Conservation (phyloP, 2,797 vertebrate genomes). For the Spea hammondii region DNA sequence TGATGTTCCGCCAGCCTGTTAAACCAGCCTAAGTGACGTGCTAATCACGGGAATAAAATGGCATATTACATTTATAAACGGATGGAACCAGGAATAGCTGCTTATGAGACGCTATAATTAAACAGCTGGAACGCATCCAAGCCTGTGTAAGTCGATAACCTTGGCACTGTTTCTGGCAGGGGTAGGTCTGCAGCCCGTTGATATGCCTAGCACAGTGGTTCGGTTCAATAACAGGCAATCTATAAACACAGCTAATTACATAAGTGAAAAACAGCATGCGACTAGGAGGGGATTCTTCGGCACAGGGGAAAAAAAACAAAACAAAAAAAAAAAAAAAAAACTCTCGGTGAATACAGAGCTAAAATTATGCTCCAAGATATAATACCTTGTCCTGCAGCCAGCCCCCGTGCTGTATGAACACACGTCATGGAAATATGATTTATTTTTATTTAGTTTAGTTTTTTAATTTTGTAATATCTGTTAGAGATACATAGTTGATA, state of each 20-base stretch:
- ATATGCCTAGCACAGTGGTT: slow-evolving; percentile 68
- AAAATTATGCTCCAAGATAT: slow-evolving; percentile 51
- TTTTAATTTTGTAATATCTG: too few species aligned
- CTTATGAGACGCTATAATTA: slow-evolving; percentile 74
- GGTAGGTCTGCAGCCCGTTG: slow-evolving; percentile 71
- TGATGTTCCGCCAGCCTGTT: slow-evolving; percentile 67
- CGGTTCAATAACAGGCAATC: slow-evolving; percentile 71
- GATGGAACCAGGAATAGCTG: slow-evolving; percentile 76
- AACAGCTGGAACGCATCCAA: slow-evolving; percentile 75
- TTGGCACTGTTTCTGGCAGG: slow-evolving; percentile 72
- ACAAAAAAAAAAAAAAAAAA: slow-evolving; percentile 10
- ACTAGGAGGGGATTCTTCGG: slow-evolving; percentile 58
- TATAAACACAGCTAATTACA: slow-evolving; percentile 72
- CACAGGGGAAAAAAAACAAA: slow-evolving; percentile 41
- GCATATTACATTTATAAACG: slow-evolving; percentile 75
- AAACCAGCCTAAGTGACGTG: slow-evolving; percentile 74
- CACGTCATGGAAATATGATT: too few species aligned
- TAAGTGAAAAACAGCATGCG: slow-evolving; percentile 61
- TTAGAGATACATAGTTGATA: too few species aligned
- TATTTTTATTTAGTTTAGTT: too few species aligned
- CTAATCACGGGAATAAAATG: slow-evolving; percentile 77
- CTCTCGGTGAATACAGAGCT: slow-evolving; percentile 3
- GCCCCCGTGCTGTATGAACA: neutral
- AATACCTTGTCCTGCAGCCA: slow-evolving; percentile 26
- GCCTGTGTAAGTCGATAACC: slow-evolving; percentile 77